Evolutionary conservation across 2,888 invertebrate genomes (phyloP), one percentile per base, ranked within the genome.

Genomic region (Apodemia zela): DNA sequence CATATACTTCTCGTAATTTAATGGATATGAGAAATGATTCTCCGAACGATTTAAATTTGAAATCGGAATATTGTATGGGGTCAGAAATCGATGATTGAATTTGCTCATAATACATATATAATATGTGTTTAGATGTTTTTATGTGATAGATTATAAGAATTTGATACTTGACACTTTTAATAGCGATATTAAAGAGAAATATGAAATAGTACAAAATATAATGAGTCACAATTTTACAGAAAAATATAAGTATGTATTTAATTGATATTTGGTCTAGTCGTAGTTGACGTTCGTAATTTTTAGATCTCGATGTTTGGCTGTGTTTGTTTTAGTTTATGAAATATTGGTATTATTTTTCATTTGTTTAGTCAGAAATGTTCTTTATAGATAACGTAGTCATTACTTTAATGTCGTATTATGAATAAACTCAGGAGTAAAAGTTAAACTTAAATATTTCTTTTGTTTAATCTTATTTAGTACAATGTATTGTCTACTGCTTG

Each of bases 261-360:
- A 38, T 38, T 29, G 45, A 38, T 38, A 65, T 59, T 65, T 42
- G 51, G 51, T 64, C 74, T 71, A 74, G 72, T 71, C 68, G 25
- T 58, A 33, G 61, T 64, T 38, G 15, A 38, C 38, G 10, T 60
- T 38, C 51, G 59, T 64, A 59, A 62, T 17, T 68, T 67, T 71
- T 80, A 79, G 86, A 87, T 89, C 87, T 88, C 87, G 74, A 73
- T 82, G 76, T 85, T 77, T 79, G 89, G 89, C 89, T 89, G 89
- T 89, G 89, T 85, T 81, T 78, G 69, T 69, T 73, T 75, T 75
- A 69, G 70, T 76, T 75, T 70, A 70, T 65, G 2, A 47, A 47
- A 47, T 47, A 6, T n/a, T 15, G 15, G 42, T 42, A 42, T 42
- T 42, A 42, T 42, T 42, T 42, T 42, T 42, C 13, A 15, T 42